phyloP scores from a whole-genome alignment of 2,888 invertebrate genomes.

The Eumacrocentrus americanus region DNA sequence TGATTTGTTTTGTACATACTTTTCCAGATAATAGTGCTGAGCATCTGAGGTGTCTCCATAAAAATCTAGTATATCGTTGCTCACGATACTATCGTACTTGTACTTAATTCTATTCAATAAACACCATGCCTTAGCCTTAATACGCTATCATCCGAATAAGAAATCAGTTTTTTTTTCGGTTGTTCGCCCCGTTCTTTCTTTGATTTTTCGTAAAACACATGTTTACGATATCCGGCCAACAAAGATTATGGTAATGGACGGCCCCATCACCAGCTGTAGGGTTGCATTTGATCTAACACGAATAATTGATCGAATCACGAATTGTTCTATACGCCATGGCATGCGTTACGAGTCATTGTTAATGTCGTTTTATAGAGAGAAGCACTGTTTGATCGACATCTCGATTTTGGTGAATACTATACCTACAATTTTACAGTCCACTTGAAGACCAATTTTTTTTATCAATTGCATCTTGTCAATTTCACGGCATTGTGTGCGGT shows the following conservation, averaged over 20 bases:
- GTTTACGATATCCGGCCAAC: neutral
- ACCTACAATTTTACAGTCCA: neutral
- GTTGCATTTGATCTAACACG: too few relatives aligned
- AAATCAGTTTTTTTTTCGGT: neutral
- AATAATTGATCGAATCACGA: too few relatives aligned
- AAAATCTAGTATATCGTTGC: neutral
- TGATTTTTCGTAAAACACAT: neutral
- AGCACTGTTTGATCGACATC: too few relatives aligned
- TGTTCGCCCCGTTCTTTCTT: neutral
- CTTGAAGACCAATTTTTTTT: constrained; percentile 19
- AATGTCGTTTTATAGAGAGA: too few relatives aligned
- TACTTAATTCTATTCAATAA: constrained; percentile 20
- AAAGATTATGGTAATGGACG: neutral
- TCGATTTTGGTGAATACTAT: neutral
- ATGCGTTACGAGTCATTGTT: too few relatives aligned
- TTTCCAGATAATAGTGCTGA: constrained; percentile 20
- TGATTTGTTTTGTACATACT: constrained; percentile 48
- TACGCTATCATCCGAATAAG: too few relatives aligned
- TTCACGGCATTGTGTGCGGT: constrained; percentile 50
- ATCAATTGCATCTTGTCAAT: constrained; percentile 20
- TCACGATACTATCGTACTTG: constrained; percentile 25
- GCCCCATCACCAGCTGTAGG: too few relatives aligned
- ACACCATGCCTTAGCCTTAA: constrained; percentile 4
- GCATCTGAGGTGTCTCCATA: neutral
- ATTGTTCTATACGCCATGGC: too few relatives aligned